These are phyloP conservation scores for Uropsilus gracilis DNA, from an alignment of 2,113 vertebrate species.

Conservation along the genomic window DNA sequence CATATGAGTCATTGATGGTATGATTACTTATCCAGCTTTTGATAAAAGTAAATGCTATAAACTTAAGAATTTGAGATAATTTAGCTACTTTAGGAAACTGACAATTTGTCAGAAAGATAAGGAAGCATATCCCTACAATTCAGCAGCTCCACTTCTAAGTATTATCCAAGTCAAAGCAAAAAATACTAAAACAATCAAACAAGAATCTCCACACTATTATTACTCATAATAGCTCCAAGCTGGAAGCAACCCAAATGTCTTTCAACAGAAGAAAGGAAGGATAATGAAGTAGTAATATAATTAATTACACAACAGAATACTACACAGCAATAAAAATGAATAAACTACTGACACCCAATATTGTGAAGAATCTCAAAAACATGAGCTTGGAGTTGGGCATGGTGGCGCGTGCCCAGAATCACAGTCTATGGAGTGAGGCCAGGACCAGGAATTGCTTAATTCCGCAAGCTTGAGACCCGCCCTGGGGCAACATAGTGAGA, in stretches of 20 bases:
- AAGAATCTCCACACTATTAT: not conserved
- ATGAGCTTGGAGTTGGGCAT: too few species aligned
- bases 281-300: not conserved
- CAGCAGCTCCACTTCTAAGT: not conserved
- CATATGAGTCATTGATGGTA: not conserved
- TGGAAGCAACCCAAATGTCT: not conserved
- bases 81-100: not conserved
- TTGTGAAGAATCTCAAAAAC: not conserved
- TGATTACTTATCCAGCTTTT: not conserved
- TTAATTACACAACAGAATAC: not conserved
- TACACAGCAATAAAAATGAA: not conserved
- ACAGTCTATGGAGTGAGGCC: too few species aligned
- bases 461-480: too few species aligned
- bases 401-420: too few species aligned
- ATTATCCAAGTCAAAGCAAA: conserved; percentile 15
- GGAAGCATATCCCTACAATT: not conserved
- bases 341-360: not conserved
- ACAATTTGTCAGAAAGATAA: conserved; percentile 50
- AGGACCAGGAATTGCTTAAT: too few species aligned
- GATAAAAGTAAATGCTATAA: not conserved
- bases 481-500: too few species aligned
- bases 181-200: conserved; percentile 18
- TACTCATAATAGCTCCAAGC: not conserved
- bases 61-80: conserved; percentile 1
- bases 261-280: not conserved